A percentile compares a stretch with the other conserved stretches of the same genome.
Conservation (phyloP, 1,140 invertebrate genomes). For the Acromyrmex charruanus region DNA sequence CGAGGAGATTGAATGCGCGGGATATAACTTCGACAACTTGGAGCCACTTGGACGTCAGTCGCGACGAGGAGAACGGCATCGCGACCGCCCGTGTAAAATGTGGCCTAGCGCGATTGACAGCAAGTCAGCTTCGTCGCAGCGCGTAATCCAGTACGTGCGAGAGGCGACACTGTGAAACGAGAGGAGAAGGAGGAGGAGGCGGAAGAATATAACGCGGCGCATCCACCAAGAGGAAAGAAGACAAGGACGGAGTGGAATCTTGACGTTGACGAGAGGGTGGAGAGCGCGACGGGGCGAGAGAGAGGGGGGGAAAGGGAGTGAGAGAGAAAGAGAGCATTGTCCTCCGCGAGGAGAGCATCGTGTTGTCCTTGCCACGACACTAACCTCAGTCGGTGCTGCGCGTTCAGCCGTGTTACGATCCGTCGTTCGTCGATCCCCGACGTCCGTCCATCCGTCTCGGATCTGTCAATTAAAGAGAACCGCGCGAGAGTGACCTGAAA, state of each 20-base stretch:
- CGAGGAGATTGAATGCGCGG: background rate
- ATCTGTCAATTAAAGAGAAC: constrained; percentile 39
- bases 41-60: background rate
- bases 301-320: background rate
- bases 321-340: constrained; percentile 36
- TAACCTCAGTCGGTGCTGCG: constrained; percentile 26
- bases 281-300: background rate
- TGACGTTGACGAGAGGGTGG: background rate
- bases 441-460: constrained; percentile 23
- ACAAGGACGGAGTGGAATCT: background rate
- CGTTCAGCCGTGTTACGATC: constrained; percentile 16
- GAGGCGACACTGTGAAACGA: constrained; percentile 9
- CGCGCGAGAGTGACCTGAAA: background rate
- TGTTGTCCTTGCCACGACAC: constrained; percentile 36
- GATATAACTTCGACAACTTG: background rate
- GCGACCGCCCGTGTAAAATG: constrained; percentile 11
- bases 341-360: constrained; percentile 32
- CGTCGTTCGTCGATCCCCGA: background rate
- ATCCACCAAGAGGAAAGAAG: background rate
- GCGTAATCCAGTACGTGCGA: constrained; percentile 8
- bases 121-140: constrained; percentile 6
- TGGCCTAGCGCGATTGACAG: constrained; percentile 7
- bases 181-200: background rate
- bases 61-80: constrained; percentile 4
- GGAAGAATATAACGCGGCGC: too few relatives aligned